These are phyloP conservation scores for Streblospio benedicti DNA, from an alignment of 1,140 invertebrate species.

Conservation along the genomic window DNA sequence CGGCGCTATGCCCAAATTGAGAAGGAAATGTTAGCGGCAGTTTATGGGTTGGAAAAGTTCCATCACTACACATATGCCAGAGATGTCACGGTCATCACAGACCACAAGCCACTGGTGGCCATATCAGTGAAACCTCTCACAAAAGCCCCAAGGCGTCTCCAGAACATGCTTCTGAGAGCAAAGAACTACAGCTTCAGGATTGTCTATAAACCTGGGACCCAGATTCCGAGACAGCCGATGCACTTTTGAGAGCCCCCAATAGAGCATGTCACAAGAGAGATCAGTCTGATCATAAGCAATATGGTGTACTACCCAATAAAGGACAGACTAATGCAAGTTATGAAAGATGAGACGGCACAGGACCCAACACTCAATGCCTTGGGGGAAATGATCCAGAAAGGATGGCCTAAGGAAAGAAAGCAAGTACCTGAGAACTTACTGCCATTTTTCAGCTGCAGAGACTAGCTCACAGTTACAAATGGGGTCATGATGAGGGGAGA, in stretches of 20 bases:
- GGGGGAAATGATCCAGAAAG: too few species aligned
- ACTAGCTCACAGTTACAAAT: not conserved
- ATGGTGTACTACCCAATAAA: too few species aligned
- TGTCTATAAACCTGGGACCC: slow-evolving; percentile 35
- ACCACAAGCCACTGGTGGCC: slow-evolving; percentile 40
- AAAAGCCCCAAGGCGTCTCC: slow-evolving; percentile 39
- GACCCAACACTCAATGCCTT: too few species aligned
- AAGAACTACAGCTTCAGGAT: slow-evolving; percentile 45
- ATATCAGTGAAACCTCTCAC: slow-evolving; percentile 44
- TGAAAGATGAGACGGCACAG: too few species aligned
- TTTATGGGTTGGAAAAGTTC: slow-evolving; percentile 46
- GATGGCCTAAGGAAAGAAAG: too few species aligned
- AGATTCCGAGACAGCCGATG: slow-evolving; percentile 45
- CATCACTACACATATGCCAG: slow-evolving; percentile 41
- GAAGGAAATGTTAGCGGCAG: slow-evolving; percentile 48
- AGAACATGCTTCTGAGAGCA: slow-evolving; percentile 45
- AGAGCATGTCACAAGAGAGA: too few species aligned
- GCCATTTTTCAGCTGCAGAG: slow-evolving; percentile 2
- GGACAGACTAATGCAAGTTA: too few species aligned
- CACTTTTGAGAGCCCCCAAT: slow-evolving; percentile 14
- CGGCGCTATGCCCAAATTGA: slow-evolving; percentile 49
- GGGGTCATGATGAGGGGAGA: not conserved
- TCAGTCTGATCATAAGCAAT: too few species aligned
- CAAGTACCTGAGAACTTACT: not conserved
- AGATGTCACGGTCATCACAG: slow-evolving; percentile 22